Evolutionary conservation across 2,797 vertebrate genomes (phyloP), one percentile per base, ranked within the genome.

Genomic region (Oryzias dopingdopingensis): DNA sequence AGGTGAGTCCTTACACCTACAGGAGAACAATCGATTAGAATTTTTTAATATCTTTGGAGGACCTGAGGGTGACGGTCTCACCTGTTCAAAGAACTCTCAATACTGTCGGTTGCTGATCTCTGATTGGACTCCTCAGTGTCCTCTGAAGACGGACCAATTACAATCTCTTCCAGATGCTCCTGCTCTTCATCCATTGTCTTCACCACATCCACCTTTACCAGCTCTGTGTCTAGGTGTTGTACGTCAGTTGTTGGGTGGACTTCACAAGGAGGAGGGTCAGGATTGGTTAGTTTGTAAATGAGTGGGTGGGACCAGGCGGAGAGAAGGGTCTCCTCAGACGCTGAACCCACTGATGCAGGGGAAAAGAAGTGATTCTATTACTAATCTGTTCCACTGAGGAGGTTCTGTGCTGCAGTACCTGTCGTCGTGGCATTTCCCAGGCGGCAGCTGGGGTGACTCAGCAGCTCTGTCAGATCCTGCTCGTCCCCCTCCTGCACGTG

Each of bases 291-390:
- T 29, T 63, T 55, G 51, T 65, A 52, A 54, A 86, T 4, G 37
- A 82, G 48, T 5, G 84, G 83, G 65, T 77, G 82, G 65, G 81
- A 72, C 84, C 82, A 83, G 23, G 63, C 73, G 0, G 74, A 69
- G 37, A 83, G 67, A 45, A 89, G 82, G 46, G 64, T 29, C 13
- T 70, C 65, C 61, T 87, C 86, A 0, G 68, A 23, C 10, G 74
- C 74, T 2, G 5, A 48, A n/a, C 56, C 6, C 13, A 77, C 84
- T 88, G 52, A 48, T 6, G 20, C 24, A 24, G 18, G 2, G 42
- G 51, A 32, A 14, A 6, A 46, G 46, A 46, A 46, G 29, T 41
- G 44, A 16, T n/a, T n/a, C n/a, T 15, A 37, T 37, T 37, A 24
- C 20, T 48, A 42, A 26, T 23, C 22, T 15, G 13, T 49, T 37